Evolutionary conservation across 2,113 vertebrate genomes (phyloP).

Genomic region (Xerus inauris): DNA sequence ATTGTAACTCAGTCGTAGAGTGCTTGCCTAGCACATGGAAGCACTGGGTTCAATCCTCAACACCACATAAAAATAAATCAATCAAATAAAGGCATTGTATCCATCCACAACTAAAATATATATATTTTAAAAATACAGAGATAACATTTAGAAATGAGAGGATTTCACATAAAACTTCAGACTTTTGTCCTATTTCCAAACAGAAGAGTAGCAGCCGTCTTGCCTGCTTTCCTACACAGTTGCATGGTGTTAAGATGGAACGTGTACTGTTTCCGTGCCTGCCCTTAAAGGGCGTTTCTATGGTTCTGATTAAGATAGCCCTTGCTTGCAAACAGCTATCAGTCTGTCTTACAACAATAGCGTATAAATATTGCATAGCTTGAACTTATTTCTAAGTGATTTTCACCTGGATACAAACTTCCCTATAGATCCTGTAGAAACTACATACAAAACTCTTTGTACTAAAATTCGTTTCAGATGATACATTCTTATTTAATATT

Average conservation of each 20-base stretch:
- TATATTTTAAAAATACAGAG: not conserved
- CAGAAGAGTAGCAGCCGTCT: not conserved
- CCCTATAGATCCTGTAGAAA: not conserved
- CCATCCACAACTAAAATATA: no score
- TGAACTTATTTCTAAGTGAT: not conserved
- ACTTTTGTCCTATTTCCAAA: slow-evolving; percentile 15
- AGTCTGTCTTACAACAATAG: not conserved
- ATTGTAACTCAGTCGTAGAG: no score
- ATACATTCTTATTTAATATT: not conserved
- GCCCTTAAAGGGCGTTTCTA: not conserved
- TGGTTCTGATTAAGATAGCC: not conserved
- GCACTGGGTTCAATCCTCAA: no score
- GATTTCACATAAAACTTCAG: not conserved
- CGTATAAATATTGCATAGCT: not conserved
- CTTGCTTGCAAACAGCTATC: not conserved
- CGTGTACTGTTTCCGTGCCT: not conserved
- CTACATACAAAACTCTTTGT: not conserved
- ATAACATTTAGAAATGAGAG: not conserved
- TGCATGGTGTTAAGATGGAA: not conserved
- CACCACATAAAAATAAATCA: no score
- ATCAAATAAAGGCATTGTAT: no score
- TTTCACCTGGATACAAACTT: not conserved
- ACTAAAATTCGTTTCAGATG: not conserved
- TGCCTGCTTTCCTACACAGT: not conserved
- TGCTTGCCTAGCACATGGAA: no score